phyloP scores from a whole-genome alignment of 2,797 vertebrate genomes.

The Champsocephalus gunnari region DNA sequence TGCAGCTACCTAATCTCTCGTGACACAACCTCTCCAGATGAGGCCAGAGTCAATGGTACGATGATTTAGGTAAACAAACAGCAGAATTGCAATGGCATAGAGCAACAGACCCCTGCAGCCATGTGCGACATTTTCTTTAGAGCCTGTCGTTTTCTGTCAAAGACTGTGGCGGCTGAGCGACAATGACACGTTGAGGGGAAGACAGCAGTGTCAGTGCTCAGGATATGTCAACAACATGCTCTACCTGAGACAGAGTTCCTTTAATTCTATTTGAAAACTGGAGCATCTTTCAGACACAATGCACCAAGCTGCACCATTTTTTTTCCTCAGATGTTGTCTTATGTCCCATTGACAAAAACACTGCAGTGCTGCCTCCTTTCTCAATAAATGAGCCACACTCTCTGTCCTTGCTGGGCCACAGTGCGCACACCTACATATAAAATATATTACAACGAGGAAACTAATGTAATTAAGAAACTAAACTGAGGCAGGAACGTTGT shows the following conservation, averaged over 20 bases:
- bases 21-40: slow-evolving; percentile 43
- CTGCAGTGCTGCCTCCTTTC: slow-evolving; percentile 25
- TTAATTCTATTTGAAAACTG: slow-evolving; percentile 7
- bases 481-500: slow-evolving; percentile 49
- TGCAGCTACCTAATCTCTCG: slow-evolving; percentile 26
- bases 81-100: not conserved
- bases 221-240: not conserved
- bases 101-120: slow-evolving; percentile 37
- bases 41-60: slow-evolving; percentile 47
- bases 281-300: slow-evolving; percentile 24
- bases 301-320: slow-evolving; percentile 24
- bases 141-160: slow-evolving; percentile 25
- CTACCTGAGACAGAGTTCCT: not conserved
- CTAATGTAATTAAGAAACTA: slow-evolving; percentile 48
- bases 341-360: slow-evolving; percentile 48
- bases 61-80: slow-evolving; percentile 46
- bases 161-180: slow-evolving; percentile 22
- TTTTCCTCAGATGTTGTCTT: slow-evolving; percentile 8
- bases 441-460: slow-evolving; percentile 16
- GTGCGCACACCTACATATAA: slow-evolving; percentile 14
- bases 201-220: slow-evolving; percentile 2
- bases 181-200: slow-evolving; percentile 2
- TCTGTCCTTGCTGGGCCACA: not conserved
- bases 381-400: slow-evolving; percentile 27
- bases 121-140: slow-evolving; percentile 53